Conservation (phyloP, 2,888 invertebrate species). For the Caenorhabditis imperialis region DNA sequence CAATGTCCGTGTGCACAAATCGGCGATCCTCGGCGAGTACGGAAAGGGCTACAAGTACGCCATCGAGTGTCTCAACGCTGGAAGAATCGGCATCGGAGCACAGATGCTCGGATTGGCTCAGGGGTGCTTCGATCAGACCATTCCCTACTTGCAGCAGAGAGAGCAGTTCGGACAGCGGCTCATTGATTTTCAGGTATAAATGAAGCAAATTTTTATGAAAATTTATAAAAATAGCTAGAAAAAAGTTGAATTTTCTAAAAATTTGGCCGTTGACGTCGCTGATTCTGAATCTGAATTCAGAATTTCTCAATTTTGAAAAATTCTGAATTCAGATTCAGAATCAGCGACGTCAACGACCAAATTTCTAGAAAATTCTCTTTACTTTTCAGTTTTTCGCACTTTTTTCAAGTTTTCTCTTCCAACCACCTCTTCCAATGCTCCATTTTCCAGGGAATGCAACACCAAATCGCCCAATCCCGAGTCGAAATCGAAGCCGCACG, state of each 20-base stretch:
- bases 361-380: no score
- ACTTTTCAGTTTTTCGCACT: no score
- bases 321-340: no score
- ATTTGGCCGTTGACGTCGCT: no score
- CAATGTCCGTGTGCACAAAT: constrained; percentile 85
- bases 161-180: constrained; percentile 93
- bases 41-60: constrained; percentile 90
- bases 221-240: not conserved
- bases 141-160: constrained; percentile 92
- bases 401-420: no score
- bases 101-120: constrained; percentile 92
- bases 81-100: constrained; percentile 82
- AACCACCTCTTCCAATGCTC: not conserved
- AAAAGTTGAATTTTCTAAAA: no score
- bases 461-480: constrained; percentile 91
- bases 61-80: constrained; percentile 94
- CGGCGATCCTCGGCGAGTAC: constrained; percentile 75
- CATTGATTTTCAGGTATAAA: constrained; percentile 88
- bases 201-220: not conserved
- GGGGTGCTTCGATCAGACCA: constrained; percentile 93
- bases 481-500: constrained; percentile 92
- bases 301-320: no score
- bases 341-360: no score
- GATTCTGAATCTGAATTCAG: no score
- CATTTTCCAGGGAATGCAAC: constrained; percentile 88